Evolutionary conservation across 2,113 vertebrate species (phyloP), one percentile per base, ranked within the genome.

Genomic region (Talpa occidentalis): DNA sequence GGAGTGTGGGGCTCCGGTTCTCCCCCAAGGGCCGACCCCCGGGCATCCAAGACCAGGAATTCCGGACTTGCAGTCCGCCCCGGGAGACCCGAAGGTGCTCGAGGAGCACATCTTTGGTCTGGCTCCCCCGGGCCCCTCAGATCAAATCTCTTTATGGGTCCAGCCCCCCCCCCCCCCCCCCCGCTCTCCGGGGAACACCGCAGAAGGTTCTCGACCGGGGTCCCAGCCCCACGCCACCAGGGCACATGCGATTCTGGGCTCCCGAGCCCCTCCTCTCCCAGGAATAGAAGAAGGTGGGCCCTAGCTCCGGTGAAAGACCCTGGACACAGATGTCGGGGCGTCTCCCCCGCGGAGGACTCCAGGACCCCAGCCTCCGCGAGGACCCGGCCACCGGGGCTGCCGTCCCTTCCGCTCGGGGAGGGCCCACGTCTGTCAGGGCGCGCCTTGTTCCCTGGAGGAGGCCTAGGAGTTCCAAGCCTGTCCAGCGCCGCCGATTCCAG

Each of bases 11-110:
- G 78, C 83, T 32, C 54, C 6, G 82, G n/a, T 37, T 62, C 40
- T 28, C 93, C 76, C 40, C 5, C 0, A 64, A 93, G 93, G 83
- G 67, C 70, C 22, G 22, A 22, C 85, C 87, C 56, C 3, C 35
- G 78, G 86, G 52, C 90, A 92, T 88, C 81, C 92, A 91, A 76
- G 64, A 83, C 62, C 74, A 22, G 76, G 59, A 47, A 47, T 42
- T 24, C 74, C 83, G 8, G 35, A 69, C 70, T 76, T 54, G 70
- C 40, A 17, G 66, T 62, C 21, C 3, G 14, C 14, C 70, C 49
- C 37, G 14, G 19, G 67, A 22, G 32, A 81, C 74, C 49, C 35
- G 66, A 28, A 8, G 22, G 11, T 42, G 62, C 49, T 37, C 42
- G 12, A 78, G n/a, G n/a, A 28, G 47, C 30, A 72, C 60, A 35